Evolutionary conservation across 1,140 invertebrate genomes (phyloP), one percentile per base, ranked within the genome.

Genomic region (Brachionus manjavacas): DNA sequence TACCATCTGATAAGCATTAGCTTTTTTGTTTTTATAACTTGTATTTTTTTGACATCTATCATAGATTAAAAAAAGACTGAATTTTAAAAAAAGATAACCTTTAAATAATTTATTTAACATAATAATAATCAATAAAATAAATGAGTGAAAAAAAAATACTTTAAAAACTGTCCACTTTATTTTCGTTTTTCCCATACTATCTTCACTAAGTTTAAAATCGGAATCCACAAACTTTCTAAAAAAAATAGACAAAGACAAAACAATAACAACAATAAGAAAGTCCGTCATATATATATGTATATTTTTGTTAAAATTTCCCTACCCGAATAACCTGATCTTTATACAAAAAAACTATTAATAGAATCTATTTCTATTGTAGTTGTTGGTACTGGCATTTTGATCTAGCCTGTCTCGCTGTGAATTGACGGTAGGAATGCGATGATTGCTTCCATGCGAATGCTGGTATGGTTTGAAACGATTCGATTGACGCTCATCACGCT

Each of bases 351-450:
- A 35, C 14, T n/a, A 11, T 16, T 39, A 68, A 68, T 68, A 68
- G 31, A 68, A 68, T 68, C 66, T 68, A 68, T 68, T 68, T 31
- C 39, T 74, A 74, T 74, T 74, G 39, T 20, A 74, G 41, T 49
- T 76, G 25, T 76, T 76, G 8, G 72, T n/a, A 72, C 68, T 16
- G 16, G 25, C 7, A 35, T 39, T 68, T 68, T 41, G 70, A 74
- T 76, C 72, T 20, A 35, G 20, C n/a, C 43, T 43, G 41, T 76
- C 72, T 20, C 72, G 41, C 41, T 76, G 72, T 23, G 72, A 76
- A 76, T 76, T 76, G 2, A 76, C 46, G 0, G 72, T 76, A 12
- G 72, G 72, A 25, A 76, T 76, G 14, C 72, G 16, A 76, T 76
- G 20, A 76, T 76, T 76, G 31, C 25, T 31, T 4, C 72, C 46